Evolutionary conservation across 2,797 vertebrate genomes (phyloP).

Genomic region (Cryptoblepharus egeriae): DNA sequence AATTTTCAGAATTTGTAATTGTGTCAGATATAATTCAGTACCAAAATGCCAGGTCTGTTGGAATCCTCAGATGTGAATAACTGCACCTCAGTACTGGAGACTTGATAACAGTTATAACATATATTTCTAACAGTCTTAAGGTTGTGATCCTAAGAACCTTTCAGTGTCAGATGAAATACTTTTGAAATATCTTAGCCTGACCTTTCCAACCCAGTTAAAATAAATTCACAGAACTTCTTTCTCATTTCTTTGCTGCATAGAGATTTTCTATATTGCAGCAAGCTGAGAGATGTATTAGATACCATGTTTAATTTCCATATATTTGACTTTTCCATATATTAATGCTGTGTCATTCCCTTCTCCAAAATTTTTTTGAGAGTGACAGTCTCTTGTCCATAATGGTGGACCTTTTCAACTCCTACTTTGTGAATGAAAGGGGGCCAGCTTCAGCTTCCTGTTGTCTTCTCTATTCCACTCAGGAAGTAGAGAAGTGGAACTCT

Average conservation of each 20-base stretch:
- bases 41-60: constrained; percentile 23
- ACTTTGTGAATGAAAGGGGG: not conserved
- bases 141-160: not conserved
- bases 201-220: not conserved
- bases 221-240: not conserved
- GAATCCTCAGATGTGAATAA: constrained; percentile 33
- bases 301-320: not conserved
- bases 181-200: not conserved
- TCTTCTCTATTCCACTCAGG: no score
- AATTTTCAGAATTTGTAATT: constrained; percentile 55
- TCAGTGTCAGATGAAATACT: not conserved
- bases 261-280: not conserved
- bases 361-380: not conserved
- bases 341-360: not conserved
- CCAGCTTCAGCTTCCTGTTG: not conserved
- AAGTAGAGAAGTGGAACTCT: no score
- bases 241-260: not conserved
- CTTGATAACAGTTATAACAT: constrained; percentile 17
- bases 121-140: constrained; percentile 46
- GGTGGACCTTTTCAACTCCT: not conserved
- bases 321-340: not conserved
- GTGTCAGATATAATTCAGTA: constrained; percentile 45
- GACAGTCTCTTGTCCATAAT: not conserved
- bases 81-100: constrained; percentile 40
- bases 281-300: not conserved